phyloP scores from a whole-genome alignment of 1,140 invertebrate genomes.

The Euwallacea similis region DNA sequence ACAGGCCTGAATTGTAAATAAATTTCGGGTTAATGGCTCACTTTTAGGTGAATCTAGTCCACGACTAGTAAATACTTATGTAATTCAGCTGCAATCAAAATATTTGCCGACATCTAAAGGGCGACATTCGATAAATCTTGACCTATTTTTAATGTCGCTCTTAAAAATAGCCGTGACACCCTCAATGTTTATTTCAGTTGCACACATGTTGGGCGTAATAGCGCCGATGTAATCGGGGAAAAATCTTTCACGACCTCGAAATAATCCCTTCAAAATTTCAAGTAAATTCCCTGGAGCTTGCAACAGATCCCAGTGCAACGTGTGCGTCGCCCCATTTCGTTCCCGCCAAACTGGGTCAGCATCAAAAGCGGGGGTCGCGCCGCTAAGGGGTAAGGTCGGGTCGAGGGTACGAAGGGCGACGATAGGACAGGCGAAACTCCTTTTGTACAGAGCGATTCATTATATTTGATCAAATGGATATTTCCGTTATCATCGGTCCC shows the following conservation, averaged over 20 bases:
- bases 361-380: background rate
- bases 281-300: constrained; percentile 1
- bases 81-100: background rate
- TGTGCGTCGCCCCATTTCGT: constrained; percentile 24
- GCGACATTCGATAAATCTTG: background rate
- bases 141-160: background rate
- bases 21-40: constrained; percentile 1
- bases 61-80: background rate
- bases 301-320: constrained; percentile 19
- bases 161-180: background rate
- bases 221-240: no score
- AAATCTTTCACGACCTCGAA: no score
- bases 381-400: constrained; percentile 13
- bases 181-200: background rate
- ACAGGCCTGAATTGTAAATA: background rate
- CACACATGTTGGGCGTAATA: no score
- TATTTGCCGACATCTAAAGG: background rate
- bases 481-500: background rate
- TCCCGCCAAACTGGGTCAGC: constrained; percentile 30
- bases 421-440: background rate
- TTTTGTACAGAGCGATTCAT: background rate
- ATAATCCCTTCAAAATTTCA: background rate
- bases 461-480: background rate
- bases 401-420: constrained; percentile 8
- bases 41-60: background rate